phyloP scores from a whole-genome alignment of 2,113 vertebrate species.

The Cygnus buccinator region DNA sequence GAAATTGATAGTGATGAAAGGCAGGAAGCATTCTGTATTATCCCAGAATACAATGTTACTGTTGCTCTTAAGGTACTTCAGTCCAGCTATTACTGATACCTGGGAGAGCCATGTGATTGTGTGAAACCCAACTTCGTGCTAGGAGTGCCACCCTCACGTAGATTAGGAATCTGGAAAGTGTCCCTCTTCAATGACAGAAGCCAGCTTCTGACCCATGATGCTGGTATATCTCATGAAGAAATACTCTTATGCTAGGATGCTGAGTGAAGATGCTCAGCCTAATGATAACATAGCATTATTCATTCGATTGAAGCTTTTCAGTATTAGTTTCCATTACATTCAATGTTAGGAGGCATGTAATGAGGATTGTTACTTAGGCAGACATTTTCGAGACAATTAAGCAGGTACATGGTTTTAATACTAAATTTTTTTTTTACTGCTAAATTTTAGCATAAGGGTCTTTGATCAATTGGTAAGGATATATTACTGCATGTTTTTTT shows the following conservation, averaged over 20 bases:
- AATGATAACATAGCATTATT: not conserved
- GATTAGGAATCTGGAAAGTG: not conserved
- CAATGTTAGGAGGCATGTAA: not conserved
- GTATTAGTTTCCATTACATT: not conserved
- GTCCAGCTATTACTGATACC: not conserved
- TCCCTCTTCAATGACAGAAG: accelerated
- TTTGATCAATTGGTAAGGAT: not conserved
- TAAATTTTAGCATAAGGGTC: not conserved
- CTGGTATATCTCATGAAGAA: not conserved
- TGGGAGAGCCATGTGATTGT: not conserved
- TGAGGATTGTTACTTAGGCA: not conserved
- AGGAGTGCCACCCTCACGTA: not conserved
- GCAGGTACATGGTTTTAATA: not conserved
- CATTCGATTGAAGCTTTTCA: not conserved
- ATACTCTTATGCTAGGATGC: not conserved
- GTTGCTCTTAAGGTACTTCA: not conserved
- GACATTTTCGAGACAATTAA: not conserved
- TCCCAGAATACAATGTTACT: not conserved
- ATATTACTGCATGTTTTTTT: not conserved
- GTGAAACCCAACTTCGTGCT: not conserved
- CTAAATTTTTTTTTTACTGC: not conserved
- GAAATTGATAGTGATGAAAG: not conserved
- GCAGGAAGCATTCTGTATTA: not conserved
- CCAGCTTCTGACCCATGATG: not conserved
- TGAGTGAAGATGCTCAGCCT: not conserved